phyloP scores from a whole-genome alignment of 2,113 vertebrate species.

The Percina caprodes region DNA sequence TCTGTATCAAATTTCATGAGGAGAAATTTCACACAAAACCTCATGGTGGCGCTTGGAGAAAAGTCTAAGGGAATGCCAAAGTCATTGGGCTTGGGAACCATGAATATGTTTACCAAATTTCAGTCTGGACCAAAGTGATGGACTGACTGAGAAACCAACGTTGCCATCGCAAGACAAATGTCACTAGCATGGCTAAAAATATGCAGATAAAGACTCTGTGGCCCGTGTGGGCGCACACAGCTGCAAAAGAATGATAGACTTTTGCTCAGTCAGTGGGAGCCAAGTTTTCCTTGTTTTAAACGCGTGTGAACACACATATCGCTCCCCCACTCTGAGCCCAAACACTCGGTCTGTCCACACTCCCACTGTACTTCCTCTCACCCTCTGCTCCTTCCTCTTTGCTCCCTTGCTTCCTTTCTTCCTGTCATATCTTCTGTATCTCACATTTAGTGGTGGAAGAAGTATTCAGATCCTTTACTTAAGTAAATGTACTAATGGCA shows the following conservation, averaged over 20 bases:
- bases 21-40: not conserved
- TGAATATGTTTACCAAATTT: not conserved
- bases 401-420: conserved; percentile 26
- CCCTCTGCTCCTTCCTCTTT: conserved; percentile 31
- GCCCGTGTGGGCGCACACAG: conserved; percentile 4
- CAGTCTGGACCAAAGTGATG: not conserved
- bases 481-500: no score
- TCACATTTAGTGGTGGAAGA: no score
- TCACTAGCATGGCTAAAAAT: not conserved
- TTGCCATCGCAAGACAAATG: not conserved
- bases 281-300: conserved; percentile 15
- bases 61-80: not conserved
- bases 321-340: conserved; percentile 30
- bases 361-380: conserved; percentile 33
- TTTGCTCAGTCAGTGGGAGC: conserved; percentile 5
- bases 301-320: conserved; percentile 53
- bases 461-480: no score
- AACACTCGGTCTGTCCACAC: conserved; percentile 63
- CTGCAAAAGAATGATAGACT: not conserved
- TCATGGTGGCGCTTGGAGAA: not conserved
- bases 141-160: not conserved
- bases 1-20: not conserved
- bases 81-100: not conserved
- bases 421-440: not conserved
- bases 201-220: not conserved